Conservation (phyloP, 2,888 invertebrate species). For the Cheilosia scutellata region DNA sequence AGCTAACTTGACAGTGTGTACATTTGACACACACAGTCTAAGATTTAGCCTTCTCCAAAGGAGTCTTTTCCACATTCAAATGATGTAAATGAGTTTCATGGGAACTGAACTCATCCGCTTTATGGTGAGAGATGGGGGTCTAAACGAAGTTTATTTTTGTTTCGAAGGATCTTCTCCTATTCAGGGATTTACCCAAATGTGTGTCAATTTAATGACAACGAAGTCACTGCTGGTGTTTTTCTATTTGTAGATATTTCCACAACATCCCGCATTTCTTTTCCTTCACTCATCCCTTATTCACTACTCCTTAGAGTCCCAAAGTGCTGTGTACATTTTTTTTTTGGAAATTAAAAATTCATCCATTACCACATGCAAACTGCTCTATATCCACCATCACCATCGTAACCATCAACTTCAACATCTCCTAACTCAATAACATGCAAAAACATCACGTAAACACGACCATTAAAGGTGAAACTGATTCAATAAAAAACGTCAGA, state of each 20-base stretch:
- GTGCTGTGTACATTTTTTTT: not conserved
- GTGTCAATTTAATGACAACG: no score
- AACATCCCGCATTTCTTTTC: not conserved
- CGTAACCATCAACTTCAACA: conserved; percentile 39
- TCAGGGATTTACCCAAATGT: no score
- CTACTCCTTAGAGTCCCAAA: not conserved
- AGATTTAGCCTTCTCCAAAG: no score
- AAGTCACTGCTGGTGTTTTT: no score
- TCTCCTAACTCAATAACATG: conserved; percentile 71
- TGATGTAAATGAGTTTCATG: no score
- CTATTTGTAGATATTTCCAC: not conserved
- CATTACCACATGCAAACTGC: not conserved
- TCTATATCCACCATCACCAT: conserved; percentile 23
- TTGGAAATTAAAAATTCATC: not conserved
- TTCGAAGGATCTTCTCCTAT: no score
- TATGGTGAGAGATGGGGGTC: no score
- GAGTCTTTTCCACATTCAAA: no score
- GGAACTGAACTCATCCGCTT: no score
- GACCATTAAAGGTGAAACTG: conserved; percentile 72
- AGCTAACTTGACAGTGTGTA: no score
- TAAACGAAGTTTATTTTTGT: no score
- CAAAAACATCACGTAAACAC: conserved; percentile 73
- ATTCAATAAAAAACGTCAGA: conserved; percentile 66
- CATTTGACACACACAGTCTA: no score
- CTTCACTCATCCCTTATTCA: not conserved